Evolutionary conservation across 2,797 vertebrate species (phyloP), one percentile per base, ranked within the genome.

Genomic region (Nyctibius grandis): DNA sequence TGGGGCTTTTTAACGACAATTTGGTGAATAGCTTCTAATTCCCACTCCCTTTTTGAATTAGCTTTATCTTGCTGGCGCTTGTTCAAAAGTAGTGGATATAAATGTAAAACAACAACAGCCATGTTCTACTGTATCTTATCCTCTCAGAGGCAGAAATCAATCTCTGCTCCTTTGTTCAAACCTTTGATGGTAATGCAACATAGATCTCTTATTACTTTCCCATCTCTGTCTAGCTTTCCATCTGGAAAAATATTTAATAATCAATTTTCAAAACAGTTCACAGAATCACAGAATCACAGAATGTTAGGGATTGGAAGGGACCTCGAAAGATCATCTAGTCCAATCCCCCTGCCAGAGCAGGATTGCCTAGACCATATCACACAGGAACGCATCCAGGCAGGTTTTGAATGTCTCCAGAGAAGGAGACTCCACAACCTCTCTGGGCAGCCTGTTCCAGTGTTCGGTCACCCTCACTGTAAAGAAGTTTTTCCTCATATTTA

Each of bases 231-330:
- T 95, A 80, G 77, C 59, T 92, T 78, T 93, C 70, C 61, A 82
- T 76, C 82, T 95, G 91, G 67, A 90, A 93, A 81, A 87, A 85
- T 82, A 92, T 75, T 96, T 95, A 79, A 77, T 93, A 85, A 83
- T 34, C 48, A 29, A 33, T 87, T 92, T 95, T 90, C 73, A 76
- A 91, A 96, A 48, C 64, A 73, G 67, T 84, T 80, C n/a, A n/a
- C n/a, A n/a, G n/a, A n/a, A n/a, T n/a, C n/a, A n/a, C n/a, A n/a
- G n/a, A n/a, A n/a, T n/a, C n/a, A n/a, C n/a, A n/a, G n/a, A n/a
- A n/a, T n/a, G n/a, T n/a, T n/a, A n/a, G n/a, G n/a, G n/a, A n/a
- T n/a, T n/a, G n/a, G n/a, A n/a, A n/a, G n/a, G n/a, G n/a, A n/a
- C n/a, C n/a, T n/a, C n/a, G n/a, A n/a, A n/a, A n/a, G n/a, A n/a